Evolutionary conservation across 2,113 vertebrate species (phyloP), one percentile per base, ranked within the genome.

Genomic region (Ramphastos sulfuratus): DNA sequence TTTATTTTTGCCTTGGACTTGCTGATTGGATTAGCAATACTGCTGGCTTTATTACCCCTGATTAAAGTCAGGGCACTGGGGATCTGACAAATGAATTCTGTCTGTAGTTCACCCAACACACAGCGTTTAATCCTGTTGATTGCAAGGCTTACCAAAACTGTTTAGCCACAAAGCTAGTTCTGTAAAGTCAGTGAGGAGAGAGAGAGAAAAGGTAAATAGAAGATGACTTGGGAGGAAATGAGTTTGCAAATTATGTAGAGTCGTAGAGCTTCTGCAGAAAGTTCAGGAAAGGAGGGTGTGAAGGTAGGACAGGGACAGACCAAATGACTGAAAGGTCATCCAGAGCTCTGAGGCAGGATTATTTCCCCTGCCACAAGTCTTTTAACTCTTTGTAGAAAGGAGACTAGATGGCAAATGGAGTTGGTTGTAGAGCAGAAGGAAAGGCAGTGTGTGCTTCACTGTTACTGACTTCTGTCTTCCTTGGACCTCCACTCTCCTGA

Each of bases 21-120:
- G 85, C 90, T 96, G 95, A 96, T 96, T 97, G 97, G 96, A 95
- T 96, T 96, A 97, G 92, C 87, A 94, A 10, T 76, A 63, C 81
- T 92, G 76, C 78, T 87, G 89, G 87, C 90, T 88, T 96, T 96
- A 95, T 96, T 94, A 89, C 89, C 92, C 66, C 59, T 91, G 91
- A 96, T 88, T 95, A 96, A 95, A 96, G 91, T 76, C 66, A 72
- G 21, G 91, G 82, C 93, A 61, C 89, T 81, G 89, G 94, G 95
- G 86, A 94, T 92, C 90, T 95, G 94, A 94, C 89, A 96, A 94
- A 95, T 94, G 89, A 85, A 94, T 96, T 97, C 94, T 93, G 75
- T 89, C 87, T 76, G 84, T 84, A 81, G 95, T 72, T 96, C 82
- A 90, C 94, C 31, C 82, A 82, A 63, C 73, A 85, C 75, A 66